Conservation (phyloP, 2,113 vertebrate genomes). For the Psittacara wagleri region DNA sequence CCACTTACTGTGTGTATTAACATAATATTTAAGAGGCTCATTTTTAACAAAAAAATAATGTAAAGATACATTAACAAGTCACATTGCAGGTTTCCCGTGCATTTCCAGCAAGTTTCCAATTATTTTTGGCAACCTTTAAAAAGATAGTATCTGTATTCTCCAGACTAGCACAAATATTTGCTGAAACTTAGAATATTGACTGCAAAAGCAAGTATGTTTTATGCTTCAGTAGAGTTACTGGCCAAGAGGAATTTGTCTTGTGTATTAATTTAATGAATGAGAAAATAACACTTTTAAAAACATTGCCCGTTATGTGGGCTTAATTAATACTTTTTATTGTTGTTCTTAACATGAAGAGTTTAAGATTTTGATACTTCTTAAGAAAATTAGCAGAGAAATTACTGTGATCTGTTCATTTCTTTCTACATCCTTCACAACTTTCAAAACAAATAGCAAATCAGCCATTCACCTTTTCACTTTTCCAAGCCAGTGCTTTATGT, state of each 20-base stretch:
- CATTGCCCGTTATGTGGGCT: neutral
- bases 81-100: neutral
- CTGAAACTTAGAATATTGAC: neutral
- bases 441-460: neutral
- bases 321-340: neutral
- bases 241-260: neutral
- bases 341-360: neutral
- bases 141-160: neutral
- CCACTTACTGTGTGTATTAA: neutral
- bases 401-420: neutral
- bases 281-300: neutral
- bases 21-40: neutral
- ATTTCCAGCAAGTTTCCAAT: neutral
- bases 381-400: neutral
- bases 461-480: neutral
- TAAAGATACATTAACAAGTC: neutral
- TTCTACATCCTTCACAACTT: neutral
- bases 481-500: neutral
- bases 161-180: neutral
- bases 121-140: neutral
- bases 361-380: neutral
- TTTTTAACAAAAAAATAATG: neutral
- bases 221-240: neutral
- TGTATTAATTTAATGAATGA: neutral
- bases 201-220: neutral